Conservation (phyloP, 1,140 invertebrate genomes). For the Lepidurus couesii region DNA sequence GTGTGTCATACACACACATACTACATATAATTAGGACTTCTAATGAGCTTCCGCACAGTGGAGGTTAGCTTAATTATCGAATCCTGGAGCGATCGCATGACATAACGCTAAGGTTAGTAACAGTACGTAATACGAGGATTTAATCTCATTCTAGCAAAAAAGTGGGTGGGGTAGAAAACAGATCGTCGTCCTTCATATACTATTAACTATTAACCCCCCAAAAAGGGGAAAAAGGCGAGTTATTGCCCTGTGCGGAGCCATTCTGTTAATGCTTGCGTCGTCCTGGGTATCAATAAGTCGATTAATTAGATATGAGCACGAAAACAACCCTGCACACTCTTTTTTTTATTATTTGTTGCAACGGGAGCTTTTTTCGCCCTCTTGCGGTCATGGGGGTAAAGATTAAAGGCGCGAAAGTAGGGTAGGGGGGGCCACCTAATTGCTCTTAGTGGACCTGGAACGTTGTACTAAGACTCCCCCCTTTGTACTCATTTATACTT, state of each 20-base stretch:
- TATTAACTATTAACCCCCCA: background rate
- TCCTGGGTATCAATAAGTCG: background rate
- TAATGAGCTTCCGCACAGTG: background rate
- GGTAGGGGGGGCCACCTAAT: no score
- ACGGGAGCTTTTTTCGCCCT: no score
- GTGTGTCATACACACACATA: background rate
- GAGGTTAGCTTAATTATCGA: conserved; percentile 4
- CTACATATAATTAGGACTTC: background rate
- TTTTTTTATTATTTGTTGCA: no score
- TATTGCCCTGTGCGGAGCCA: background rate
- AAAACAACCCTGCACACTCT: background rate
- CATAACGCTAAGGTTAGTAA: background rate
- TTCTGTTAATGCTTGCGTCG: background rate
- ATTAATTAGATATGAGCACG: conserved; percentile 19
- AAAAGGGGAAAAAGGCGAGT: background rate
- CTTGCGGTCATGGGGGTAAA: no score
- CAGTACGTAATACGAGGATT: background rate
- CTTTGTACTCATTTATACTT: no score
- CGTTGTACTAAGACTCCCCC: no score
- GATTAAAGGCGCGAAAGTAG: no score
- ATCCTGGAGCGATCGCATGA: conserved; percentile 6
- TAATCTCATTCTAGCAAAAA: background rate
- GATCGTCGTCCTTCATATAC: background rate
- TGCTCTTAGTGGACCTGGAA: no score
- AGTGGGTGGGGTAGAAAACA: background rate